Percentiles rank a stretch among this genome's conserved stretches.
Conservation (phyloP, 2,113 vertebrate genomes). For the Herpetotheres cachinnans region DNA sequence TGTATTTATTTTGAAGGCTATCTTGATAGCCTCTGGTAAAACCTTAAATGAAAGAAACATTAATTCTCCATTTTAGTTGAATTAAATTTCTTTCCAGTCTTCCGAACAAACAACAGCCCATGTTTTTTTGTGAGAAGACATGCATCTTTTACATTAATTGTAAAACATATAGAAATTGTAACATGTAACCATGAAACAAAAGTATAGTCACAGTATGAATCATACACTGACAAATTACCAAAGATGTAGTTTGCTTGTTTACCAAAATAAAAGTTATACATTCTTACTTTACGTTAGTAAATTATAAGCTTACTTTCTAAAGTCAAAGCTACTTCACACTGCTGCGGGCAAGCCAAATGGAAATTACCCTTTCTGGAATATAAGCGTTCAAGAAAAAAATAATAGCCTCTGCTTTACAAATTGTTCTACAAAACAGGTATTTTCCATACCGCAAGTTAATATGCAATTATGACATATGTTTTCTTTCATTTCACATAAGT, state of each 20-base stretch:
- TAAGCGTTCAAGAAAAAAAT: not conserved
- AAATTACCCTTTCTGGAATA: constrained; percentile 7
- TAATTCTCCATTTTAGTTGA: not conserved
- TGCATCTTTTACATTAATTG: not conserved
- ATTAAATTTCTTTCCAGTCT: not conserved
- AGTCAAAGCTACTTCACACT: not conserved
- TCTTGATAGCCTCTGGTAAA: not conserved
- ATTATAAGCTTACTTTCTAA: not conserved
- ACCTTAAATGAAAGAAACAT: not conserved
- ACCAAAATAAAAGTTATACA: not conserved
- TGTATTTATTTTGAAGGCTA: not conserved
- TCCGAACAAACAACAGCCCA: not conserved
- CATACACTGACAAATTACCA: not conserved
- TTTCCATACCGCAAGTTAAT: not conserved
- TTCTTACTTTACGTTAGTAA: no score
- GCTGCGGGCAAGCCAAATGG: not conserved
- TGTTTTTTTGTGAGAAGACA: not conserved
- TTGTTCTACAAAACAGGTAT: not conserved
- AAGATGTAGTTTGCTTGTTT: not conserved
- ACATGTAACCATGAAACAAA: not conserved
- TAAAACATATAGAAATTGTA: not conserved
- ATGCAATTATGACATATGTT: not conserved
- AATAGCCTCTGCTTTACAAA: not conserved
- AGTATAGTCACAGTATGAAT: not conserved
- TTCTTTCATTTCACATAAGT: not conserved